phyloP scores from a whole-genome alignment of 2,113 vertebrate genomes.

The Diphyllodes magnificus region DNA sequence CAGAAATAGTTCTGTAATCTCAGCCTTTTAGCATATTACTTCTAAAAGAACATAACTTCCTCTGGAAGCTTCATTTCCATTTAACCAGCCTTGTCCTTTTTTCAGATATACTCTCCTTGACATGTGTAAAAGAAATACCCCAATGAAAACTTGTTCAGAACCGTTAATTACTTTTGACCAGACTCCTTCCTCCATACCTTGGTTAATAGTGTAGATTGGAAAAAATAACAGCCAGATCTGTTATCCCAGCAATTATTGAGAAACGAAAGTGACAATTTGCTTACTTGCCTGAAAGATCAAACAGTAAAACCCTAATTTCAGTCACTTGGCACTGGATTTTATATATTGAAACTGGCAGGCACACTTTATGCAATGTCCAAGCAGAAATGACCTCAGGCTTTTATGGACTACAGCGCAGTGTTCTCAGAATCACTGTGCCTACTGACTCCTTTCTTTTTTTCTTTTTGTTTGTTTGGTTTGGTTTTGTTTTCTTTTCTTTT shows the following conservation, averaged over 20 bases:
- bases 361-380: slow-evolving; percentile 1
- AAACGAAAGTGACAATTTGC: slow-evolving; percentile 66
- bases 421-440: not conserved
- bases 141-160: slow-evolving; percentile 37
- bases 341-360: slow-evolving; percentile 62
- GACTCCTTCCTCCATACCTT: not conserved
- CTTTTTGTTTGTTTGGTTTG: too few species aligned
- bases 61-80: slow-evolving; percentile 33
- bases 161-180: slow-evolving; percentile 49
- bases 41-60: slow-evolving; percentile 29
- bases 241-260: slow-evolving; percentile 52
- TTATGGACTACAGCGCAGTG: not conserved
- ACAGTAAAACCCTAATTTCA: slow-evolving; percentile 48
- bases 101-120: slow-evolving; percentile 10
- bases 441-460: not conserved
- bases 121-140: slow-evolving; percentile 41
- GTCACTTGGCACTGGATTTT: slow-evolving; percentile 29
- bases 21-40: slow-evolving; percentile 26
- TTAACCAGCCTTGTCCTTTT: slow-evolving; percentile 30
- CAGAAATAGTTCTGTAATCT: slow-evolving; percentile 41
- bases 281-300: slow-evolving; percentile 65
- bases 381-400: slow-evolving; percentile 38
- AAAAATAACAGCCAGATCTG: slow-evolving; percentile 33
- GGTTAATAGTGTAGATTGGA: not conserved
- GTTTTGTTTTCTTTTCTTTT: not conserved